Conservation (phyloP, 2,888 invertebrate genomes). For the Proisotoma minuta region DNA sequence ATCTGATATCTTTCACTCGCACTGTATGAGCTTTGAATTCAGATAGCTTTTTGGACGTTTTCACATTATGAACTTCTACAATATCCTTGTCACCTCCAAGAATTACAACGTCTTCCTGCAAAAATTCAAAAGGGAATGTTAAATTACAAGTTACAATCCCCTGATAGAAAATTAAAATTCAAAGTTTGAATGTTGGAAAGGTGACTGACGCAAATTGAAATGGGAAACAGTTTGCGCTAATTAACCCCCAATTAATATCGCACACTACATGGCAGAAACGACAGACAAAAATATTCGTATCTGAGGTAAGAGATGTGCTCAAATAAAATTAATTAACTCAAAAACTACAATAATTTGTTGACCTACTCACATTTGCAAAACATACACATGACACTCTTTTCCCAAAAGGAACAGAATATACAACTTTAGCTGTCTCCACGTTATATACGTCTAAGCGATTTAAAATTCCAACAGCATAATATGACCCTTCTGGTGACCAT, state of each 20-base stretch:
- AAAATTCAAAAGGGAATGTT: constrained; percentile 4
- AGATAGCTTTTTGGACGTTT: constrained; percentile 30
- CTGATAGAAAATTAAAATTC: too few species aligned
- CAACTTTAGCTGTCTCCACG: constrained; percentile 69
- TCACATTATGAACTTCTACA: constrained; percentile 51
- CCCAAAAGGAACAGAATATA: constrained; percentile 63
- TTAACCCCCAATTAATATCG: constrained; percentile 33
- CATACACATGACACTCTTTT: constrained; percentile 66
- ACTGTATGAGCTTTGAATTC: constrained; percentile 45
- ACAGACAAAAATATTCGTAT: constrained; percentile 10
- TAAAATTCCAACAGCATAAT: constrained; percentile 70
- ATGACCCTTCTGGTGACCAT: constrained; percentile 73
- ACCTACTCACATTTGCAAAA: constrained; percentile 59
- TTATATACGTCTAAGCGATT: constrained; percentile 74
- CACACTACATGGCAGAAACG: constrained; percentile 33
- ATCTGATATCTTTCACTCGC: constrained; percentile 44
- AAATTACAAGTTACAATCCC: too few species aligned
- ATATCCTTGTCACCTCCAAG: constrained; percentile 72
- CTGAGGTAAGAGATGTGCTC: constrained; percentile 24
- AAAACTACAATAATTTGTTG: constrained; percentile 55
- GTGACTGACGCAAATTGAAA: constrained; percentile 30
- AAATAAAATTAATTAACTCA: constrained; percentile 48
- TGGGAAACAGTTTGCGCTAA: constrained; percentile 25
- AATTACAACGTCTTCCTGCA: constrained; percentile 58
- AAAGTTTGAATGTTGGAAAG: constrained; percentile 20